Conservation (phyloP, 1,140 invertebrate genomes). For the Achatina immaculata region DNA sequence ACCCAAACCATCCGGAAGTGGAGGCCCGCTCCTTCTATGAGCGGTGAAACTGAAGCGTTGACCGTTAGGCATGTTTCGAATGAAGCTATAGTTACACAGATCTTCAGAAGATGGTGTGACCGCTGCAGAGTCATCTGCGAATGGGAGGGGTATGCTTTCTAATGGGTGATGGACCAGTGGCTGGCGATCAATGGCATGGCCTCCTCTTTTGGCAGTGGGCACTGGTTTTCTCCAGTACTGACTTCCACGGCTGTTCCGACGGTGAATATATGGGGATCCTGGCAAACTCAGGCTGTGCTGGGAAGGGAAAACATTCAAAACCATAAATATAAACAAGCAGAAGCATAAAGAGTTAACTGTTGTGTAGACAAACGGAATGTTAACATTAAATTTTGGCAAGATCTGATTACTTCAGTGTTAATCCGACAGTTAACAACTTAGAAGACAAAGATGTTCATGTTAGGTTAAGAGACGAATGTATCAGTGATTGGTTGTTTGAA, state of each 20-base stretch:
- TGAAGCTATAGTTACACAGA: slow-evolving; percentile 64
- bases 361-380: too few relatives aligned
- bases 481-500: too few relatives aligned
- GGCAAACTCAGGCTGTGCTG: slow-evolving; percentile 96
- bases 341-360: too few relatives aligned
- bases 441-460: too few relatives aligned
- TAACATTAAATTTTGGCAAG: too few relatives aligned
- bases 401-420: too few relatives aligned
- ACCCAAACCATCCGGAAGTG: slow-evolving; percentile 7
- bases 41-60: slow-evolving; percentile 59
- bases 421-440: too few relatives aligned
- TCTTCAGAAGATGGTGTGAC: slow-evolving; percentile 98
- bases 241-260: slow-evolving; percentile 73
- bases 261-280: slow-evolving; percentile 93
- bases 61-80: slow-evolving; percentile 58
- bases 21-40: slow-evolving; percentile 44
- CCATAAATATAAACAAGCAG: too few relatives aligned
- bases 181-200: slow-evolving; percentile 81
- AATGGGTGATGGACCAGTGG: slow-evolving; percentile 93
- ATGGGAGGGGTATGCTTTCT: slow-evolving; percentile 95
- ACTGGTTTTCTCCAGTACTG: slow-evolving; percentile 83
- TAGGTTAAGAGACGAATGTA: too few relatives aligned
- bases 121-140: slow-evolving; percentile 96
- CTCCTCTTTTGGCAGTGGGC: not conserved
- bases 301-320: slow-evolving; percentile 25